phyloP scores from a whole-genome alignment of 2,113 vertebrate species.

The Aspiorhynchus laticeps region DNA sequence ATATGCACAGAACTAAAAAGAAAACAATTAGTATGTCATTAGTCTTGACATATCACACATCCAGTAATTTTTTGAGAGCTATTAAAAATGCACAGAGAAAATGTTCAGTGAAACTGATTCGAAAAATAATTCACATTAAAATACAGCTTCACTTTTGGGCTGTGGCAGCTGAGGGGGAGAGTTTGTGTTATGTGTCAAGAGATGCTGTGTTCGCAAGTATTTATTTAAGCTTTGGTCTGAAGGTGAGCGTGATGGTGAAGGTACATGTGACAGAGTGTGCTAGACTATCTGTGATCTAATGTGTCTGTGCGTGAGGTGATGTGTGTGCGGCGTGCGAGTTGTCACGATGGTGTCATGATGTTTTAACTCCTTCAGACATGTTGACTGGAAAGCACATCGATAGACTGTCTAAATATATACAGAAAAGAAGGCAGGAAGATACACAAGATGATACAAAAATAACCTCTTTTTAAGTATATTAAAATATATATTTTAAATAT shows the following conservation, averaged over 20 bases:
- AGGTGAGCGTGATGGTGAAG: constrained; percentile 18
- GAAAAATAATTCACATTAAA: background rate
- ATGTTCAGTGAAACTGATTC: background rate
- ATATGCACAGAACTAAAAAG: constrained; percentile 88
- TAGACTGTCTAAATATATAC: constrained; percentile 18
- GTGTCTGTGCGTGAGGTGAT: constrained; percentile 31
- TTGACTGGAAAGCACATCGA: constrained; percentile 22
- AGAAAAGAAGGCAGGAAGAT: background rate
- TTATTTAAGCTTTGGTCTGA: constrained; percentile 29
- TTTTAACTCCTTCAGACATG: constrained; percentile 31
- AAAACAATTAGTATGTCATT: constrained; percentile 42
- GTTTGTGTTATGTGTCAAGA: background rate
- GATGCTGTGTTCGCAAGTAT: constrained; percentile 4
- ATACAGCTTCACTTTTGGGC: background rate
- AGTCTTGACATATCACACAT: background rate
- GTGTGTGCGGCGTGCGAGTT: constrained; percentile 10
- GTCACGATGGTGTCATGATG: constrained; percentile 14
- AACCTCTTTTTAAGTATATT: background rate
- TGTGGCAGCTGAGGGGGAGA: background rate
- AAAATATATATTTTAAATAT: background rate
- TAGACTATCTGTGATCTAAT: constrained; percentile 40
- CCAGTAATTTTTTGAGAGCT: background rate
- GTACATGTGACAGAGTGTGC: constrained; percentile 34
- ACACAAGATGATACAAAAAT: background rate
- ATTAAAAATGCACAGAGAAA: background rate